These are phyloP conservation scores for Marmota flaviventris DNA, from an alignment of 2,113 vertebrate species.

Conservation along the genomic window DNA sequence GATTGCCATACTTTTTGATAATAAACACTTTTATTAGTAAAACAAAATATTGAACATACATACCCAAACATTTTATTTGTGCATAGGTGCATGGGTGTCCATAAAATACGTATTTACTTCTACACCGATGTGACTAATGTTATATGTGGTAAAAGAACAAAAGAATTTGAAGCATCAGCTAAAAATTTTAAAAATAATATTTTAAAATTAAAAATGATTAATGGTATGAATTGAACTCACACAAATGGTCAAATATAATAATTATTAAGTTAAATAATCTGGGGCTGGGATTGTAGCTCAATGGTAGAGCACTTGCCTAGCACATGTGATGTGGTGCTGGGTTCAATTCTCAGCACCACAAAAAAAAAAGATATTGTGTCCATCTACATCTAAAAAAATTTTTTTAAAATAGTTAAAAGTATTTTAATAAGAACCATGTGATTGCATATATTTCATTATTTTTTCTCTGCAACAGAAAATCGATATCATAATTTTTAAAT, in stretches of 20 bases:
- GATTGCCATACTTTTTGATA: neutral
- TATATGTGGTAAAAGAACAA: neutral
- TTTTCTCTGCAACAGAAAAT: neutral
- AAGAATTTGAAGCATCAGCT: neutral
- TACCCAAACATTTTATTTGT: neutral
- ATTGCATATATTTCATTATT: neutral
- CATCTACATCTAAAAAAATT: no score
- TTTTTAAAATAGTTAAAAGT: neutral
- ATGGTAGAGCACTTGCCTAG: no score
- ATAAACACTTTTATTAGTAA: neutral
- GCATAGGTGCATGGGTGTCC: neutral
- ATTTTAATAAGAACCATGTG: neutral
- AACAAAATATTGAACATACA: neutral
- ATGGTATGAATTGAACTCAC: neutral
- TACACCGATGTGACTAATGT: neutral
- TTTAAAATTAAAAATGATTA: constrained; percentile 2
- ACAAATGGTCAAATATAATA: neutral
- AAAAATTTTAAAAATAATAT: neutral
- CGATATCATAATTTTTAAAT: neutral
- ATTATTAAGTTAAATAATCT: neutral
- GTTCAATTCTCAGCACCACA: no score
- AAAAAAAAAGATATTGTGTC: no score
- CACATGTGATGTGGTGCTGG: no score
- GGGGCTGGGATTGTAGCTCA: no score
- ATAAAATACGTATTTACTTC: neutral